Conservation (phyloP, 1,140 invertebrate species). For the Conus ventricosus region DNA sequence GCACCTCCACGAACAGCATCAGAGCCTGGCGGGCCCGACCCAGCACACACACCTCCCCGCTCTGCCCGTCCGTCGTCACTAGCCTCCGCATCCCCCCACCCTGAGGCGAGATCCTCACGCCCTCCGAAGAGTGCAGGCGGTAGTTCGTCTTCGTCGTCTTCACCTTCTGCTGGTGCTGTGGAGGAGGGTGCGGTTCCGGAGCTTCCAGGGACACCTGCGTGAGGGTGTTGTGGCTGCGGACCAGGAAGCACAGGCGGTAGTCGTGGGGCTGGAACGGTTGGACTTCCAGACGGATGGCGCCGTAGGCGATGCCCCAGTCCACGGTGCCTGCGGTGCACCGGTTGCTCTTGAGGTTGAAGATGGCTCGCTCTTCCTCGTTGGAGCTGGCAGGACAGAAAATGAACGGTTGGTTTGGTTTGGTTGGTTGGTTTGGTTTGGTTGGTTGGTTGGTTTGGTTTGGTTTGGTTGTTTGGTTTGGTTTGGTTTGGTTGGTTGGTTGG, state of each 20-base stretch:
- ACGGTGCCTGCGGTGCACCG: slow-evolving; percentile 51
- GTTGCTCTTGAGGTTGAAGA: slow-evolving; percentile 33
- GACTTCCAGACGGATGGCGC: slow-evolving; percentile 54
- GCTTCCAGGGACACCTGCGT: slow-evolving; percentile 57
- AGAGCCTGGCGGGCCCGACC: slow-evolving; percentile 36
- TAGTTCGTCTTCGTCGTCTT: slow-evolving; percentile 3
- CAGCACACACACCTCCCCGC: slow-evolving; percentile 51
- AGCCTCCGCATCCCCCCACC: slow-evolving; percentile 31
- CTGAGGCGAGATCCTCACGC: neutral
- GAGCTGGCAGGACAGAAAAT: slow-evolving; percentile 4
- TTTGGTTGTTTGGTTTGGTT: too few relatives aligned
- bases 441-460: too few relatives aligned
- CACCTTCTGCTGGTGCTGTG: neutral
- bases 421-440: too few relatives aligned
- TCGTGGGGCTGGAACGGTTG: slow-evolving; percentile 41
- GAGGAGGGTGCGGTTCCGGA: neutral
- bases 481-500: too few relatives aligned
- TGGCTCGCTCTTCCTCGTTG: slow-evolving; percentile 21
- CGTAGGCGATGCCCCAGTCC: slow-evolving; percentile 56
- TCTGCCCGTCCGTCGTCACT: slow-evolving; percentile 22
- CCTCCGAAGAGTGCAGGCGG: neutral
- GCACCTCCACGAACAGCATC: slow-evolving; percentile 58
- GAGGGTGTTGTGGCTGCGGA: slow-evolving; percentile 47
- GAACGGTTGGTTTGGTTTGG: too few relatives aligned
- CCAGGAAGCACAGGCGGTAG: slow-evolving; percentile 48